phyloP scores from a whole-genome alignment of 2,888 invertebrate genomes.

The Scrobipalpa costella region DNA sequence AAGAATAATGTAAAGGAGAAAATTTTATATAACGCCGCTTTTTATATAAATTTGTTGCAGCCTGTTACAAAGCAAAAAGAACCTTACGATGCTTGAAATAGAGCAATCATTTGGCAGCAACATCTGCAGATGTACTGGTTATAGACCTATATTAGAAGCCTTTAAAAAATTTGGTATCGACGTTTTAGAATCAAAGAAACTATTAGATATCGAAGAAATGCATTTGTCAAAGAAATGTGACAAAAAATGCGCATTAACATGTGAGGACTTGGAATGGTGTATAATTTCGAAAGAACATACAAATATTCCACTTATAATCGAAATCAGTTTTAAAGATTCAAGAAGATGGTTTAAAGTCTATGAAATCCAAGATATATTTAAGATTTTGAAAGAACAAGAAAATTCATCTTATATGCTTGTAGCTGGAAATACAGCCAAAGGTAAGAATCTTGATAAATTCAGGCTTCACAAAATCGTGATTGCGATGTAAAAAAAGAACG shows the following conservation, averaged over 20 bases:
- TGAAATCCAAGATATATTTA: slow-evolving; percentile 70
- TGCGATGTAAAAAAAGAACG: too few species aligned
- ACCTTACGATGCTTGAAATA: slow-evolving; percentile 82
- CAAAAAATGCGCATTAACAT: slow-evolving; percentile 16
- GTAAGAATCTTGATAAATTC: too few species aligned
- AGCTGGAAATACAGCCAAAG: slow-evolving; percentile 86
- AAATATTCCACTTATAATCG: slow-evolving; percentile 33
- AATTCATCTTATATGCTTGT: slow-evolving; percentile 79
- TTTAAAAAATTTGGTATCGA: slow-evolving; percentile 87
- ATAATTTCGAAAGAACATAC: slow-evolving; percentile 37
- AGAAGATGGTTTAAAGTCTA: slow-evolving; percentile 76
- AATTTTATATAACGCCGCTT: too few species aligned
- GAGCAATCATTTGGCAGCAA: slow-evolving; percentile 89
- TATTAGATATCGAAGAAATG: slow-evolving; percentile 67
- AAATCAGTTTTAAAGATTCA: slow-evolving; percentile 51
- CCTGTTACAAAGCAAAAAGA: slow-evolving; percentile 23
- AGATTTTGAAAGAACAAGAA: slow-evolving; percentile 54
- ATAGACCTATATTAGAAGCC: slow-evolving; percentile 87
- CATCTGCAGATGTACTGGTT: slow-evolving; percentile 90
- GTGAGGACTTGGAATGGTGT: slow-evolving; percentile 52
- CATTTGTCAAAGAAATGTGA: slow-evolving; percentile 40
- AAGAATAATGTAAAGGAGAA: too few species aligned
- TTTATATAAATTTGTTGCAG: not conserved
- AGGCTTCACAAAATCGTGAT: too few species aligned
- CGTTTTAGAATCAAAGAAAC: slow-evolving; percentile 42